A percentile compares a stretch with the other conserved stretches of the same genome.
phyloP scores from a whole-genome alignment of 2,113 vertebrate species.

The Eudorcas thomsonii region DNA sequence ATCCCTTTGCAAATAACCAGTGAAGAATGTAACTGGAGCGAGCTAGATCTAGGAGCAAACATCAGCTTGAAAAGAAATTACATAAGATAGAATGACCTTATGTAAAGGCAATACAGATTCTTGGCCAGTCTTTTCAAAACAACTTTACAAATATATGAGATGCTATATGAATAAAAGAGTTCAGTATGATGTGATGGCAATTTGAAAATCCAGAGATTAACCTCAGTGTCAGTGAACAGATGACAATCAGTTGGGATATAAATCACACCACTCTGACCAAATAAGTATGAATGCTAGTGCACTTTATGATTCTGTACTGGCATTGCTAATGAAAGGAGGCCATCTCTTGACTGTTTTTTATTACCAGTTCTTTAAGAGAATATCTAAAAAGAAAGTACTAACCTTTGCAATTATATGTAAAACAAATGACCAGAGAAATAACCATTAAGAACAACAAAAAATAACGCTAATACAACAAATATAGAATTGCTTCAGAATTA shows the following conservation, averaged over 20 bases:
- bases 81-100: neutral
- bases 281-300: neutral
- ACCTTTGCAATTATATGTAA: neutral
- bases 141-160: neutral
- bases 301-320: neutral
- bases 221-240: neutral
- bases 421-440: neutral
- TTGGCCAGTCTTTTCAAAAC: neutral
- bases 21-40: neutral
- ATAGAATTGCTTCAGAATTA: neutral
- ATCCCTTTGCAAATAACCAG: neutral
- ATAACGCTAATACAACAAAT: neutral
- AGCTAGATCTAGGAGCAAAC: neutral
- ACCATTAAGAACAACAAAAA: neutral
- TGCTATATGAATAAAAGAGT: neutral
- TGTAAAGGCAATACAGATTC: neutral
- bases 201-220: neutral
- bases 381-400: neutral
- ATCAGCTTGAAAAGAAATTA: neutral
- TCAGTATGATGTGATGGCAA: neutral
- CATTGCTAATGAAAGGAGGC: neutral
- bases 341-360: neutral
- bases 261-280: neutral
- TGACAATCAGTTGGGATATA: neutral
- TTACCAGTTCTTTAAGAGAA: neutral